Percentiles rank a stretch among this genome's conserved stretches.
phyloP scores from a whole-genome alignment of 92 coral and sea anemone species.

The Blastomussa wellsi region DNA sequence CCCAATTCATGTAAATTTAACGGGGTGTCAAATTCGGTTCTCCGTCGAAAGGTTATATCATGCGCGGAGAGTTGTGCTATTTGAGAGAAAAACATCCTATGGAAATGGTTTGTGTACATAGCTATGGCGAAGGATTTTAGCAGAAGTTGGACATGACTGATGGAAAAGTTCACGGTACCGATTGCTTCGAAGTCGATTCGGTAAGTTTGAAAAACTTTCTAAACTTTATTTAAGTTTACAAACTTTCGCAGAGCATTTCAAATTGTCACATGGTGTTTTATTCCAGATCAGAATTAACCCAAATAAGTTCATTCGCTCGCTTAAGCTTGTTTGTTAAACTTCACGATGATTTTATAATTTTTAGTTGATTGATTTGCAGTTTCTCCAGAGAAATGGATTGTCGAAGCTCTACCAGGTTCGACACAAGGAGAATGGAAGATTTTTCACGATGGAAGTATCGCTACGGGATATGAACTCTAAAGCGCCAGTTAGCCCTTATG shows the following conservation, averaged over 20 bases:
- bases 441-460: constrained; percentile 84
- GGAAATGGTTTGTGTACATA: constrained; percentile 35
- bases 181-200: constrained; percentile 88
- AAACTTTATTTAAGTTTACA: constrained; percentile 23
- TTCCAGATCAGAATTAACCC: constrained; percentile 21
- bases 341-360: not conserved
- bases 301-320: too few relatives aligned
- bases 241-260: not conserved
- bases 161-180: constrained; percentile 74
- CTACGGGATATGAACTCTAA: constrained; percentile 38
- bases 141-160: constrained; percentile 50
- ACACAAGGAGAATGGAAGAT: constrained; percentile 57
- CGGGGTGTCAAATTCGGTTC: not conserved
- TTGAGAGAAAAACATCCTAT: not conserved
- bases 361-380: constrained; percentile 51
- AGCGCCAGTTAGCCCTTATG: constrained; percentile 54
- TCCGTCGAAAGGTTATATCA: not conserved
- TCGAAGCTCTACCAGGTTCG: constrained; percentile 92
- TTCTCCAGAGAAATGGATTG: constrained; percentile 72
- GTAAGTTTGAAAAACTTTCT: constrained; percentile 67
- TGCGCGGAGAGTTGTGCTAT: not conserved
- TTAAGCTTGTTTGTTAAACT: constrained; percentile 16
- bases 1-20: not conserved
- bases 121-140: constrained; percentile 1
- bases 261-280: not conserved